phyloP scores from a whole-genome alignment of 2,113 vertebrate genomes.

The Nothocercus julius region DNA sequence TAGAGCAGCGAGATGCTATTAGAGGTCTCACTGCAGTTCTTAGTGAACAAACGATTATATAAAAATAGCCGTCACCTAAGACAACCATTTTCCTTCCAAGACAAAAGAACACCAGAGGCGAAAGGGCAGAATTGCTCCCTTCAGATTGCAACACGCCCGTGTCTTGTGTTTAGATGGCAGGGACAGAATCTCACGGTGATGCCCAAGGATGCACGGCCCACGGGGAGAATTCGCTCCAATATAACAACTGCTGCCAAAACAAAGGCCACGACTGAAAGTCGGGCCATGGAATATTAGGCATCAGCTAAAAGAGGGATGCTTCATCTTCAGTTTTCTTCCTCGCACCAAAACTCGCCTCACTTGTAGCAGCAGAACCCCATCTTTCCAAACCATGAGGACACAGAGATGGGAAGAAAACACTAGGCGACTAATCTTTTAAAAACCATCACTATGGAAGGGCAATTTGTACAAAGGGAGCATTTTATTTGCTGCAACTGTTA shows the following conservation, averaged over 20 bases:
- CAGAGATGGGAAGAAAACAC: accelerated
- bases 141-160: background rate
- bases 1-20: constrained; percentile 5
- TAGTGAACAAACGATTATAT: constrained; percentile 34
- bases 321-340: accelerated
- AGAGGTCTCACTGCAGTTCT: constrained; percentile 53
- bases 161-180: constrained; percentile 7
- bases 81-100: constrained; percentile 49
- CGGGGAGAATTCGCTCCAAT: background rate
- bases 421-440: background rate
- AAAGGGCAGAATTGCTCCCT: constrained; percentile 61
- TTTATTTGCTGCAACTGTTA: background rate
- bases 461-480: background rate
- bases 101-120: constrained; percentile 46
- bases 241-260: background rate
- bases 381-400: background rate
- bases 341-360: background rate
- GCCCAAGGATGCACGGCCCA: background rate
- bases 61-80: constrained; percentile 68
- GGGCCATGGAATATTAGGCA: background rate
- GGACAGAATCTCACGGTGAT: background rate
- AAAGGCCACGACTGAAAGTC: background rate
- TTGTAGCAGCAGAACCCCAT: background rate
- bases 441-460: background rate
- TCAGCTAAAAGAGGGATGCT: background rate